Conservation (phyloP, 2,797 vertebrate genomes). For the Acrocephalus scirpaceus region DNA sequence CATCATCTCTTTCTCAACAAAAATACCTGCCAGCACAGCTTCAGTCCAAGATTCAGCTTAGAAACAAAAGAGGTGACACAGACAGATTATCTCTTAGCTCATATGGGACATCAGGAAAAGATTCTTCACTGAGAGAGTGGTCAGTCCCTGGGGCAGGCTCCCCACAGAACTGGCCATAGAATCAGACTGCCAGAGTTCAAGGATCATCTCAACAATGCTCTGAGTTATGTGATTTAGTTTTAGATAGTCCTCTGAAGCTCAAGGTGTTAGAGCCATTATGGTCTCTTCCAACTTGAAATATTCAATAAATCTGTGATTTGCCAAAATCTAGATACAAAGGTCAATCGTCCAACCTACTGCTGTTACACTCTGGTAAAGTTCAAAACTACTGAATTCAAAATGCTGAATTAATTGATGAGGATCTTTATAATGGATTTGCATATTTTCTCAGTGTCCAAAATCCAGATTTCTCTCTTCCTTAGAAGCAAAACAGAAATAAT, state of each 20-base stretch:
- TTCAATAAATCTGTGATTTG: not conserved
- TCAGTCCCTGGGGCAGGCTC: not conserved
- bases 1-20: not conserved
- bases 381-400: not conserved
- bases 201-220: not conserved
- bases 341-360: not conserved
- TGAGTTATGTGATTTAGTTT: not conserved
- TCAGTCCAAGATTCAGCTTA: not conserved
- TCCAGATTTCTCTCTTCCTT: not conserved
- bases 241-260: rapidly evolving
- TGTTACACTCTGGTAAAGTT: not conserved
- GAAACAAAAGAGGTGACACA: not conserved
- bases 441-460: not conserved
- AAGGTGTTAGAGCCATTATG: not conserved
- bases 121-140: not conserved
- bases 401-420: not conserved
- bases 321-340: not conserved
- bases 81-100: not conserved
- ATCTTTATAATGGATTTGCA: not conserved
- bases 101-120: not conserved
- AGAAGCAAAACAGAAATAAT: not conserved
- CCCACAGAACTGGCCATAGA: not conserved
- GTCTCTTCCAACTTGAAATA: not conserved
- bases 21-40: not conserved
- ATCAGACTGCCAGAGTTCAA: not conserved